Percentiles rank a stretch among this genome's conserved stretches.
Conservation (phyloP, 1,140 invertebrate genomes). For the Mercenaria mercenaria region DNA sequence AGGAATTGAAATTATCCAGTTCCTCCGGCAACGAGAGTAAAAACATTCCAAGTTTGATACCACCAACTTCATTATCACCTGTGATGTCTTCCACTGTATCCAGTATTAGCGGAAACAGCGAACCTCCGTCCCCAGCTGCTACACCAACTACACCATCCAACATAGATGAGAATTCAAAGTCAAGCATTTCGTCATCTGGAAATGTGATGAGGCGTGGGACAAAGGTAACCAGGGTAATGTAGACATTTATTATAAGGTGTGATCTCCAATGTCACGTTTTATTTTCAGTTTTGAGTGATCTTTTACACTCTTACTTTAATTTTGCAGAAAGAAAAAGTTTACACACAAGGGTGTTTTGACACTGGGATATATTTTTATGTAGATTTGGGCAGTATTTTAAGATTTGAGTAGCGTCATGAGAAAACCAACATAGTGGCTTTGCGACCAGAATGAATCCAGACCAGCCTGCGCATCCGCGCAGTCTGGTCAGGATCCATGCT, state of each 20-base stretch:
- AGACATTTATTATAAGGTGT: constrained; percentile 68
- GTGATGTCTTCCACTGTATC: constrained; percentile 28
- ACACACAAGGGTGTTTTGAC: background rate
- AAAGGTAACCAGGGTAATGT: constrained; percentile 67
- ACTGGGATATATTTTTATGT: background rate
- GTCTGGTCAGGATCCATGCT: too few relatives aligned
- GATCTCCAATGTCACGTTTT: constrained; percentile 23
- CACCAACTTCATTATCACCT: constrained; percentile 3
- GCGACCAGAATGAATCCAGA: too few relatives aligned
- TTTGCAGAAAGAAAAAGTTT: background rate
- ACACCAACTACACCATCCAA: constrained; percentile 31
- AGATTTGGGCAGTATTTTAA: background rate
- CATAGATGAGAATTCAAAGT: background rate
- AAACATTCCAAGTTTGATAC: constrained; percentile 1
- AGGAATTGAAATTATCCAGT: background rate
- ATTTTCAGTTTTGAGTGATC: constrained; percentile 33
- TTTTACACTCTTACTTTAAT: background rate
- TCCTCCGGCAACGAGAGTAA: background rate
- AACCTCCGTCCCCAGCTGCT: constrained; percentile 22
- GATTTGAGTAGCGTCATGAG: too few relatives aligned
- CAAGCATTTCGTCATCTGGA: background rate
- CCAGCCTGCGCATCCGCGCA: too few relatives aligned
- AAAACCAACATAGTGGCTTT: too few relatives aligned
- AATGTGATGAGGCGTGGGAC: constrained; percentile 35
- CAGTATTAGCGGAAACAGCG: constrained; percentile 36